Conservation (phyloP, 2,888 invertebrate species). For the Cerastoderma edule region DNA sequence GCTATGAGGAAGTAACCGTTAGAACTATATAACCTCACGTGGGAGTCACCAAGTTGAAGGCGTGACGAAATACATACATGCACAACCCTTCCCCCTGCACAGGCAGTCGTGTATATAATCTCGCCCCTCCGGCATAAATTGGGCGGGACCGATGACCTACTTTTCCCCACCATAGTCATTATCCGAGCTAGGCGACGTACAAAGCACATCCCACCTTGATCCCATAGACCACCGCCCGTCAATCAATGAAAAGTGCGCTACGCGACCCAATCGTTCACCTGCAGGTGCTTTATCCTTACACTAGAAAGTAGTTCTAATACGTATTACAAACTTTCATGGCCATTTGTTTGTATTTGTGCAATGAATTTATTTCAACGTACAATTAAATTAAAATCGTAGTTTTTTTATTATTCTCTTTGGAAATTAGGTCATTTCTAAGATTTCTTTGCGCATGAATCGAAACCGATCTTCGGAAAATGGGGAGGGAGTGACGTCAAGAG, state of each 20-base stretch:
- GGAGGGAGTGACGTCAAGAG: slow-evolving; percentile 61
- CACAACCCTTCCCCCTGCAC: neutral
- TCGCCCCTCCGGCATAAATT: slow-evolving; percentile 8
- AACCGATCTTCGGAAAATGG: slow-evolving; percentile 35
- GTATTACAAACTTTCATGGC: neutral
- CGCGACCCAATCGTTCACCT: slow-evolving; percentile 34
- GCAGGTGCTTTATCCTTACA: slow-evolving; percentile 22
- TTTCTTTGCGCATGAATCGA: slow-evolving; percentile 29
- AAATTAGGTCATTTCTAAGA: neutral
- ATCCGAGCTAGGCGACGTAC: slow-evolving; percentile 34
- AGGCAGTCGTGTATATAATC: neutral
- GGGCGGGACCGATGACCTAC: slow-evolving; percentile 43
- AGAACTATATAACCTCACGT: neutral
- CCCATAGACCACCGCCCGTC: slow-evolving; percentile 31
- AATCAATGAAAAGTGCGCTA: slow-evolving; percentile 52
- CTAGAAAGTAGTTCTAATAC: slow-evolving; percentile 39
- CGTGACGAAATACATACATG: neutral
- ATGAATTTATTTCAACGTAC: neutral
- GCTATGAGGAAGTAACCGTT: no score
- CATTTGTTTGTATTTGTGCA: neutral
- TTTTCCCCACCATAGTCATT: slow-evolving; percentile 32
- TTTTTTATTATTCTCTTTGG: neutral
- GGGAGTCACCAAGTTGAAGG: no score
- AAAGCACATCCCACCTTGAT: slow-evolving; percentile 46
- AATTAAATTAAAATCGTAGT: neutral